phyloP scores from a whole-genome alignment of 2,113 vertebrate genomes.

The Tachuris rubrigastra region DNA sequence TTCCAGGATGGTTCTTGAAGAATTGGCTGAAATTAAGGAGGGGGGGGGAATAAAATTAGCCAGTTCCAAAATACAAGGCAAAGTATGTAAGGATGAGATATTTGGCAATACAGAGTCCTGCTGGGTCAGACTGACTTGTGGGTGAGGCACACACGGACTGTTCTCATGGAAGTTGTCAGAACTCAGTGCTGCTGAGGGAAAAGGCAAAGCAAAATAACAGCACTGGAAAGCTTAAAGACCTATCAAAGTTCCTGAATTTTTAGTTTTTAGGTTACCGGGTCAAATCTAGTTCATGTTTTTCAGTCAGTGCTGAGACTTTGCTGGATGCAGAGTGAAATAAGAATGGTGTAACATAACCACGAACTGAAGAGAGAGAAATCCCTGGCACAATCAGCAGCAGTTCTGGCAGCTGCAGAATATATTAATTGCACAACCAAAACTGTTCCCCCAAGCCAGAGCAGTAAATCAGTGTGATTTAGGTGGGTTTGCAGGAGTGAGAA shows the following conservation, averaged over 20 bases:
- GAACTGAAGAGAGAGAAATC: background rate
- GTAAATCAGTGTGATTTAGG: background rate
- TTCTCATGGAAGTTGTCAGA: background rate
- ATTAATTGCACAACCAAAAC: background rate
- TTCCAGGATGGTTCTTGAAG: conserved; percentile 91
- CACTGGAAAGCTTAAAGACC: background rate
- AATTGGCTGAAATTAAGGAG: conserved; percentile 80
- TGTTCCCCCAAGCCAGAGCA: background rate
- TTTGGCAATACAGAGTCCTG: background rate
- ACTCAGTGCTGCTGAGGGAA: background rate
- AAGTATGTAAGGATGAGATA: background rate
- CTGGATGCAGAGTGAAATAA: background rate
- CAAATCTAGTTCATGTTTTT: background rate
- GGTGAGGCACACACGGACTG: background rate
- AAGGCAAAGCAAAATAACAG: background rate
- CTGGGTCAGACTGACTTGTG: background rate
- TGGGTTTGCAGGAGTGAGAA: background rate
- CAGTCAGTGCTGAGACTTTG: background rate
- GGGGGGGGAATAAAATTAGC: background rate
- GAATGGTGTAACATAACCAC: background rate
- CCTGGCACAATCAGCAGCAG: background rate
- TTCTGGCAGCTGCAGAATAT: background rate
- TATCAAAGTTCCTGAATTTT: background rate
- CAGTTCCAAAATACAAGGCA: background rate
- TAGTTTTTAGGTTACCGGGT: background rate